phyloP scores from a whole-genome alignment of 2,797 vertebrate species.

The Leptoclinus maculatus region DNA sequence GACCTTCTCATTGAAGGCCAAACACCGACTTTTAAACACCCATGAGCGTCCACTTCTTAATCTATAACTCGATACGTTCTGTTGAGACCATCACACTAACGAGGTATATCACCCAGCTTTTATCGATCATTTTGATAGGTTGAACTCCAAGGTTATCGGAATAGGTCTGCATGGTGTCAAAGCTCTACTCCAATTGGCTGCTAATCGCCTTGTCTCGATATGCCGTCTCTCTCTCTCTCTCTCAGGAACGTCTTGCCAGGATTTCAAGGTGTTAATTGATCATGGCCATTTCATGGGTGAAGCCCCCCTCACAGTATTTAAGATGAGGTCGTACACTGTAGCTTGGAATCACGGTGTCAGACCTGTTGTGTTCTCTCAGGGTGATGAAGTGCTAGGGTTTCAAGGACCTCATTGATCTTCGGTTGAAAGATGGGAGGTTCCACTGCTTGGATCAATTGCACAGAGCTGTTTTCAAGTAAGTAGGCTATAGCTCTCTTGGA shows the following conservation, averaged over 20 bases:
- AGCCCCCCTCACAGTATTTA: not conserved
- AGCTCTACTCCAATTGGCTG: constrained; percentile 1
- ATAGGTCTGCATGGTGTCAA: not conserved
- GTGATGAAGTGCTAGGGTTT: constrained; percentile 13
- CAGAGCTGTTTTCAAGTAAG: constrained; percentile 13
- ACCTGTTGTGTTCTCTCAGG: constrained; percentile 4
- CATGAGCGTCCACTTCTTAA: constrained; percentile 1
- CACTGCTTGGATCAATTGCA: constrained; percentile 26
- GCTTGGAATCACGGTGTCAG: constrained; percentile 8
- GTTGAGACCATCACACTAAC: constrained; percentile 16
- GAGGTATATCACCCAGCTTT: not conserved
- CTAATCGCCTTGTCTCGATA: constrained; percentile 15
- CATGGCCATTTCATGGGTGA: not conserved
- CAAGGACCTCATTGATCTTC: constrained; percentile 42
- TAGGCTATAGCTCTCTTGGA: not conserved
- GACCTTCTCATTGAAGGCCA: constrained; percentile 34
- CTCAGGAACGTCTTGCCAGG: not conserved
- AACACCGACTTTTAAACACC: constrained; percentile 13
- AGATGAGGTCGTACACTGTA: constrained; percentile 6
- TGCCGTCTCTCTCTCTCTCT: not conserved
- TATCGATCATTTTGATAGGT: constrained; percentile 30
- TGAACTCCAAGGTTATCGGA: constrained; percentile 16
- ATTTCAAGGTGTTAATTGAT: constrained; percentile 35
- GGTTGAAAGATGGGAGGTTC: constrained; percentile 21
- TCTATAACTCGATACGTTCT: constrained; percentile 11